Conservation (phyloP, 2,797 vertebrate genomes). For the Perodicticus potto region DNA sequence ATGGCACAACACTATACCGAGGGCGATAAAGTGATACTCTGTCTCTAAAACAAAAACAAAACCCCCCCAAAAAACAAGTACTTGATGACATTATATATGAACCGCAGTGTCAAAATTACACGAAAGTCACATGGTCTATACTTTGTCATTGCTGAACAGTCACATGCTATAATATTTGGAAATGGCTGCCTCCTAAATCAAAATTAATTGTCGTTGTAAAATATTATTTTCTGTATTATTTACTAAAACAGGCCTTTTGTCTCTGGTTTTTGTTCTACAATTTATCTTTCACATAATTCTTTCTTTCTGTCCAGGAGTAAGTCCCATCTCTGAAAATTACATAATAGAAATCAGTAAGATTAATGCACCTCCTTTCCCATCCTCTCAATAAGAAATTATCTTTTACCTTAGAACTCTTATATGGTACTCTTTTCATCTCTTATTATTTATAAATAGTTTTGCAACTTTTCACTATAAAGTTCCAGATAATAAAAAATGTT, state of each 20-base stretch:
- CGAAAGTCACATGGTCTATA: no score
- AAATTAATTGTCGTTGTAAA: constrained; percentile 1
- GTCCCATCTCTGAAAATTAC: neutral
- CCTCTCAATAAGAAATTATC: constrained; percentile 3
- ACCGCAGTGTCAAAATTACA: neutral
- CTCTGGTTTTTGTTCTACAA: neutral
- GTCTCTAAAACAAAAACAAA: no score
- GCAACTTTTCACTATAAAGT: neutral
- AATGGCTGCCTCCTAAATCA: neutral
- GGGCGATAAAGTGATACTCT: no score
- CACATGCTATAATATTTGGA: neutral
- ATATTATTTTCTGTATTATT: neutral
- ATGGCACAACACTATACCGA: no score
- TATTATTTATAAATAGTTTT: constrained; percentile 44
- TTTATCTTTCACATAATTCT: neutral
- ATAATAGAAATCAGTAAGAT: neutral
- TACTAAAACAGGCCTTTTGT: neutral
- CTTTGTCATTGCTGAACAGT: neutral
- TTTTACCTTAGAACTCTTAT: constrained; percentile 35
- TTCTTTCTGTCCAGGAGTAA: neutral
- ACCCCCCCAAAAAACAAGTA: neutral
- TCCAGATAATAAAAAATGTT: constrained; percentile 23
- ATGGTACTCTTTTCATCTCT: neutral
- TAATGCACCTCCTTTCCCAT: neutral
- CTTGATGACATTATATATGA: neutral